Conservation (phyloP, 2,888 invertebrate genomes). For the Drosophila atripex region DNA sequence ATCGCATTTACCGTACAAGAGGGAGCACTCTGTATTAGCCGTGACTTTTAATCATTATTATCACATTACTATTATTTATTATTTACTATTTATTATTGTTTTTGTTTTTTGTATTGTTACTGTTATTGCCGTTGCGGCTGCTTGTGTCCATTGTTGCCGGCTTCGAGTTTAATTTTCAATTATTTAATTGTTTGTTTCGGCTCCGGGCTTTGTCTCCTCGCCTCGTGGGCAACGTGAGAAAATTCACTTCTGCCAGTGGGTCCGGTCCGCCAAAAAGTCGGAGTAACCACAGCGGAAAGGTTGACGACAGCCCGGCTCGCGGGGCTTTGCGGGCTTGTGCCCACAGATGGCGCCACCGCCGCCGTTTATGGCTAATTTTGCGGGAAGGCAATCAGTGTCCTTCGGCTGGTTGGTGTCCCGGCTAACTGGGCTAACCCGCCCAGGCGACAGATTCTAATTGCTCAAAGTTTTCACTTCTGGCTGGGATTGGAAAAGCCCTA, state of each 20-base stretch:
- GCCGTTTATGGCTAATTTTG: slow-evolving; percentile 78
- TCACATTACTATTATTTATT: slow-evolving; percentile 54
- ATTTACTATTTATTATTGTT: slow-evolving; percentile 34
- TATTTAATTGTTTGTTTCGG: slow-evolving; percentile 62
- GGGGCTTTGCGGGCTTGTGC: background rate
- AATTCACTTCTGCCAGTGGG: slow-evolving; percentile 47
- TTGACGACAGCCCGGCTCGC: background rate
- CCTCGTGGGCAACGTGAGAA: slow-evolving; percentile 66
- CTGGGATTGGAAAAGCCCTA: background rate
- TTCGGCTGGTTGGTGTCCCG: slow-evolving; percentile 67
- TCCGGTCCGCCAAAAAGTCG: background rate
- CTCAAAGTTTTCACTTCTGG: slow-evolving; percentile 17
- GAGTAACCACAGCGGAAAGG: background rate
- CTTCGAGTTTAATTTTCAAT: slow-evolving; percentile 56
- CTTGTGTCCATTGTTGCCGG: slow-evolving; percentile 17
- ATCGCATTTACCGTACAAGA: slow-evolving; percentile 38
- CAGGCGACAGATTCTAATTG: slow-evolving; percentile 8
- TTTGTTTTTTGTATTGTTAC: slow-evolving; percentile 12
- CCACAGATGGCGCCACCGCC: slow-evolving; percentile 61
- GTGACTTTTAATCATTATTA: slow-evolving; percentile 49
- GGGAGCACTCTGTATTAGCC: slow-evolving; percentile 65
- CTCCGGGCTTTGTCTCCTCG: slow-evolving; percentile 12
- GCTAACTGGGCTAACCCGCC: slow-evolving; percentile 40
- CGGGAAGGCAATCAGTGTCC: slow-evolving; percentile 33
- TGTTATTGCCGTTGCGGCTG: slow-evolving; percentile 14